Conservation (phyloP, 2,888 invertebrate species). For the Empis livida region DNA sequence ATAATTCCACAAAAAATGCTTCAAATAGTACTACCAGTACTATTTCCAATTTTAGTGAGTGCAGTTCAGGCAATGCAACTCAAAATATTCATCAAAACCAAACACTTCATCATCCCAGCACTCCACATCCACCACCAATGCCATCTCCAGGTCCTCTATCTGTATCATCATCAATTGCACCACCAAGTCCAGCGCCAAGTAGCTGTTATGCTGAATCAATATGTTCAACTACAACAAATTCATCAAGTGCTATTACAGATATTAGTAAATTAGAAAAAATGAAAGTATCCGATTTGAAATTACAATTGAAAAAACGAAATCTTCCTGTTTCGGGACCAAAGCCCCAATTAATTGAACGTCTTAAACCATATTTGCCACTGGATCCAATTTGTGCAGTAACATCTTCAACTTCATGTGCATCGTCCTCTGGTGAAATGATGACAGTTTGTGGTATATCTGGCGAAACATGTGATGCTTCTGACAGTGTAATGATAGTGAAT, state of each 20-base stretch:
- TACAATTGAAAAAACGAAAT: slow-evolving; percentile 85
- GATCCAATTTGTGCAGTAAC: slow-evolving; percentile 31
- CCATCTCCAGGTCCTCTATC: slow-evolving; percentile 43
- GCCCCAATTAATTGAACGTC: slow-evolving; percentile 82
- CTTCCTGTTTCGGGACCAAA: slow-evolving; percentile 94
- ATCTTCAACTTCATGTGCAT: slow-evolving; percentile 22
- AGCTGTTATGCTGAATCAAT: slow-evolving; percentile 24
- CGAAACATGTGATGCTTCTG: slow-evolving; percentile 20
- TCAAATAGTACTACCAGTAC: slow-evolving; percentile 10
- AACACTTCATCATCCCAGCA: slow-evolving; percentile 13
- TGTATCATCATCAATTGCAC: slow-evolving; percentile 35
- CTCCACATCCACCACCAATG: slow-evolving; percentile 33
- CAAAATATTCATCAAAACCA: slow-evolving; percentile 17
- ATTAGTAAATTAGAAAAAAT: slow-evolving; percentile 75
- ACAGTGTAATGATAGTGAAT: slow-evolving; percentile 23
- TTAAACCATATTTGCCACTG: slow-evolving; percentile 54
- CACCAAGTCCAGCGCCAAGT: slow-evolving; percentile 32
- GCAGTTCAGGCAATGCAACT: slow-evolving; percentile 12
- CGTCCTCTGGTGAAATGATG: slow-evolving; percentile 33
- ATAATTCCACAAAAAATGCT: slow-evolving; percentile 36
- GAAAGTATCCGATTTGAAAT: slow-evolving; percentile 91
- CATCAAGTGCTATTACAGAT: slow-evolving; percentile 23
- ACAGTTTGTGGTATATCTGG: slow-evolving; percentile 20
- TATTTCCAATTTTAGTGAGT: slow-evolving; percentile 3
- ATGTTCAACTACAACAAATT: slow-evolving; percentile 7